Evolutionary conservation across 2,113 vertebrate species (phyloP), one percentile per base, ranked within the genome.

Genomic region (Pipa parva): DNA sequence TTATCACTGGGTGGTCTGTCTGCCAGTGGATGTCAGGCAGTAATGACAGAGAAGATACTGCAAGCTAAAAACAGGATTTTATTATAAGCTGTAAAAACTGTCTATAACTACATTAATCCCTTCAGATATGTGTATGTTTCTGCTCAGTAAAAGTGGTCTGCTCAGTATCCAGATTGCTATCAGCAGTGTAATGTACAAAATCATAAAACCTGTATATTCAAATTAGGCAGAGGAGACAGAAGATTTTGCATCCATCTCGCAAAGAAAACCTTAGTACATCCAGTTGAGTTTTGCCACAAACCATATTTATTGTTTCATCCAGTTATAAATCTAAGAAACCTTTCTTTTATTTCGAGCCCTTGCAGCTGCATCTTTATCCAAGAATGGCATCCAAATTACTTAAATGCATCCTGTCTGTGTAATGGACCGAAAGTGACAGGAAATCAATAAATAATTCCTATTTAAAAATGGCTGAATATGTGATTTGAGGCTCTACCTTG

Each of bases 371-470:
- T 33, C 69, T 65, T 37, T 57, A 63, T 18, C 29, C 13, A 37
- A 37, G 27, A 37, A 52, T 25, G 25, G 26, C 20, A 29, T 37
- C 36, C 65, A 76, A 76, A 74, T 70, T 58, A 76, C 64, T 57
- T 62, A 63, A 76, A 76, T 65, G 72, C 58, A 63, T 71, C 75
- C 66, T 74, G 72, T 56, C 70, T 63, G 64, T 42, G 64, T 72
- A 74, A 76, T 66, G 70, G 61, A 69, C 50, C 54, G 65, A 71
- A 63, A 54, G 59, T 74, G 72, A 74, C 75, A 76, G 51, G 64
- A 76, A 76, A 76, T 76, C 72, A 74, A 76, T 76, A 72, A 55
- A 65, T 71, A 66, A 76, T 74, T 72, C 72, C 70, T 33, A 51
- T 72, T 62, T 65, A 51, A 71, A 70, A 59, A 62, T 65, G 70